A percentile compares a stretch with the other conserved stretches of the same genome.
Conservation (phyloP, 2,113 vertebrate genomes). For the human (Homo sapiens) region DNA sequence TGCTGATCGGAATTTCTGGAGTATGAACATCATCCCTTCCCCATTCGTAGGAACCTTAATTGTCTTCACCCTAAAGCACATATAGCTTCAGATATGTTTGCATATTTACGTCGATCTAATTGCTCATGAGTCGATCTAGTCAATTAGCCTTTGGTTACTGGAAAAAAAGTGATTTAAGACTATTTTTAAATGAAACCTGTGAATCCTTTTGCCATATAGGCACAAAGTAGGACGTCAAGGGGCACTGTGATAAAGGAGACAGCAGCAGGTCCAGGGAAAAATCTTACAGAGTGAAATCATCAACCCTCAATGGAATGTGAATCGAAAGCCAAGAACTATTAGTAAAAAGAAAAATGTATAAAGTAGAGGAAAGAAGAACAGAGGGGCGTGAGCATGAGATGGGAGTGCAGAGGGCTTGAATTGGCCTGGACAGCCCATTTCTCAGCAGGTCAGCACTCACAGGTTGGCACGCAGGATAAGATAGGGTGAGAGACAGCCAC, state of each 20-base stretch:
- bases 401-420: not conserved
- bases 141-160: not conserved
- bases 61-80: not conserved
- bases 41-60: not conserved
- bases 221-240: not conserved
- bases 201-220: not conserved
- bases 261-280: not conserved
- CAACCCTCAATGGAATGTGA: constrained; percentile 27
- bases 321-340: constrained; percentile 52
- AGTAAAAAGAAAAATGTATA: constrained; percentile 7
- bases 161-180: not conserved
- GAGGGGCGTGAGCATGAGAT: not conserved
- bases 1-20: not conserved
- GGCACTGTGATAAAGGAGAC: not conserved
- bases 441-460: not conserved
- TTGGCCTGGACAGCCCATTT: not conserved
- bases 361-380: not conserved
- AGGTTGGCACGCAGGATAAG: not conserved
- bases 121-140: not conserved
- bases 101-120: not conserved
- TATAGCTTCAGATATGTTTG: not conserved
- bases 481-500: not conserved
- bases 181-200: constrained; percentile 28
- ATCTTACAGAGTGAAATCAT: not conserved
- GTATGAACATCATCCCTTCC: not conserved